Evolutionary conservation across 2,797 vertebrate species (phyloP), one percentile per base, ranked within the genome.

Genomic region (Etheostoma perlongum): DNA sequence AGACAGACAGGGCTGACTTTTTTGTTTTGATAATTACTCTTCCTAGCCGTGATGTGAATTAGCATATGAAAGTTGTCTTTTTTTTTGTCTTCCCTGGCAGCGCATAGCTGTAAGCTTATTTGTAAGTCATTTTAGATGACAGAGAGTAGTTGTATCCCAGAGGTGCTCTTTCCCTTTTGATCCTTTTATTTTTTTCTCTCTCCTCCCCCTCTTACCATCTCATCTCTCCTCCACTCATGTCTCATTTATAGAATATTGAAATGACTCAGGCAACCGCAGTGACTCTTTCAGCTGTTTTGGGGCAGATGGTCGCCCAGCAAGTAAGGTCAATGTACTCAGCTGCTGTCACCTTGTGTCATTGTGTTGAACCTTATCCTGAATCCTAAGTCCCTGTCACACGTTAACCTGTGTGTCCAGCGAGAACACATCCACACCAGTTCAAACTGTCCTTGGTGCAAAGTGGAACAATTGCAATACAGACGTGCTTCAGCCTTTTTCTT

Each of bases 51-150:
- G 86, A 89, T 91, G 87, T 84, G 88, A 86, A 94, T 94, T 95
- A 92, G 88, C 94, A 94, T 93, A 93, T 93, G 91, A 93, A 94
- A 93, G 91, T 93, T 91, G 74, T 71, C 68, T 79, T 72, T 77
- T 46, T 46, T 72, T 76, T 72, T 62, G 40, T 21, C 79, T 73
- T 79, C 71, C 69, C 75, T 85, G 81, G 76, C 79, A 89, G 89
- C 55, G 47, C 81, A 78, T 90, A 86, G 87, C 90, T 90, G 82
- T 88, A 89, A 91, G 91, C 89, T 93, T 91, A 94, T 94, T 94
- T 93, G 94, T 93, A 92, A 93, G 92, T 91, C 84, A 91, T 93
- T 94, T 92, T 85, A 91, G 88, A 93, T 91, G 93, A 94, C 91
- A 92, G 91, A 87, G 90, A 91, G 85, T 86, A 87, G 83, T 90